Percentiles rank a stretch among this genome's conserved stretches.
Conservation (phyloP, 2,113 vertebrate genomes). For the Triplophysa rosa region DNA sequence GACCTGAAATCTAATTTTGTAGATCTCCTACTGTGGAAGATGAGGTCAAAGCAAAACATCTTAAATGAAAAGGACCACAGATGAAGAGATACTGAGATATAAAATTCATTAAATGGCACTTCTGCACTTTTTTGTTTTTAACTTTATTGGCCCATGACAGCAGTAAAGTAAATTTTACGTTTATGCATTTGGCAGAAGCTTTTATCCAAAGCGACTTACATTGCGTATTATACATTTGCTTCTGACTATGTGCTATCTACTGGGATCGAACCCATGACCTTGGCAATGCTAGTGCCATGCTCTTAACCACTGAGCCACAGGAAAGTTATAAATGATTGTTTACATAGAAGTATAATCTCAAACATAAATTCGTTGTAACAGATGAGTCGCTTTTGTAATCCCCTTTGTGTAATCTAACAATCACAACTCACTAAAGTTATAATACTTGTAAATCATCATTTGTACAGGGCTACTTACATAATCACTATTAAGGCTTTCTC, state of each 20-base stretch:
- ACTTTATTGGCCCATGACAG: not conserved
- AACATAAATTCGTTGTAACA: not conserved
- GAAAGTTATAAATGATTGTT: too few species aligned
- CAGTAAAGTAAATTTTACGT: not conserved
- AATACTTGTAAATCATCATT: not conserved
- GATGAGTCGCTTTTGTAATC: not conserved
- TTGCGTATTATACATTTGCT: too few species aligned
- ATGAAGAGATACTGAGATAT: not conserved
- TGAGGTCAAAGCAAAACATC: not conserved
- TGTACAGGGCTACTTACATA: not conserved
- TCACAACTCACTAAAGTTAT: not conserved
- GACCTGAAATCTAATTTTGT: not conserved
- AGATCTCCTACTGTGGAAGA: constrained; percentile 1
- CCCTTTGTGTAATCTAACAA: too few species aligned
- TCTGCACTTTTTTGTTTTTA: not conserved
- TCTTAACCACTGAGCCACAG: too few species aligned
- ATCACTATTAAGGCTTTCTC: not conserved
- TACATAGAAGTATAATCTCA: not conserved
- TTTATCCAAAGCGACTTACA: too few species aligned
- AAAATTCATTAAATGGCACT: too few species aligned
- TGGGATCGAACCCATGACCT: too few species aligned
- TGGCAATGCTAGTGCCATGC: too few species aligned
- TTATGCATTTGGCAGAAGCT: too few species aligned
- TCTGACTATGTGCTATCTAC: too few species aligned
- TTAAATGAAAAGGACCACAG: not conserved